Evolutionary conservation across 2,888 invertebrate genomes (phyloP), one percentile per base, ranked within the genome.

Genomic region (Elmis aenea): DNA sequence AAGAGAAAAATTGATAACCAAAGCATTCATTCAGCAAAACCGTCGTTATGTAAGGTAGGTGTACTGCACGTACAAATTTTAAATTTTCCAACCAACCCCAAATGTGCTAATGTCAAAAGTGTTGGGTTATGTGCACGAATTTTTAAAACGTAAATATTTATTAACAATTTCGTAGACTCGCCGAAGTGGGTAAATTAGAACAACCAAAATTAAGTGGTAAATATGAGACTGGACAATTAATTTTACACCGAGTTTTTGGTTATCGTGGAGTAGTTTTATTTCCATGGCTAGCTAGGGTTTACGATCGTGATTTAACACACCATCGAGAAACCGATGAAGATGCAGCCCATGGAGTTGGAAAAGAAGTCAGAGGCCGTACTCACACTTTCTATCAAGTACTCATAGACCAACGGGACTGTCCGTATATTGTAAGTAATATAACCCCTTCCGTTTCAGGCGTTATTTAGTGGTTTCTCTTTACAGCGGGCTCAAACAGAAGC

Each of bases 401-500:
- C 23, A 96, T 99, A 52, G 97, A 99, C 68, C 87, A 92, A 42
- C 76, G 96, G 61, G 97, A 99, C 73, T 94, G 93, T 61, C 93
- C 95, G 4, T 91, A 85, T 66, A 95, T 97, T 72, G 91, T 92
- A 75, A 82, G 85, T 78, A 23, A 13, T 12, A 4, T 30, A 26
- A 26, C 16, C 25, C 25, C 3, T 15, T 16, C 13, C 10, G 22
- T 34, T 22, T 23, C 13, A 18, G 25, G 21, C 31, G n/a, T 14
- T 26, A n/a, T 4, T 10, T 15, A 20, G 14, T 18, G 85, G 1
- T 86, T 87, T 41, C 81, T 79, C 13, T 26, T 47, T 68, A 14
- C 68, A 92, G 94, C 79, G 95, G 57, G 94, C 96, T n/a, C 96
- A 95, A 71, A 92, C 95, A 2, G 95, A 96, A 71, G 92, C 95